These are phyloP conservation scores for Agrotis puta DNA, from an alignment of 2,888 invertebrate genomes.

Conservation along the genomic window DNA sequence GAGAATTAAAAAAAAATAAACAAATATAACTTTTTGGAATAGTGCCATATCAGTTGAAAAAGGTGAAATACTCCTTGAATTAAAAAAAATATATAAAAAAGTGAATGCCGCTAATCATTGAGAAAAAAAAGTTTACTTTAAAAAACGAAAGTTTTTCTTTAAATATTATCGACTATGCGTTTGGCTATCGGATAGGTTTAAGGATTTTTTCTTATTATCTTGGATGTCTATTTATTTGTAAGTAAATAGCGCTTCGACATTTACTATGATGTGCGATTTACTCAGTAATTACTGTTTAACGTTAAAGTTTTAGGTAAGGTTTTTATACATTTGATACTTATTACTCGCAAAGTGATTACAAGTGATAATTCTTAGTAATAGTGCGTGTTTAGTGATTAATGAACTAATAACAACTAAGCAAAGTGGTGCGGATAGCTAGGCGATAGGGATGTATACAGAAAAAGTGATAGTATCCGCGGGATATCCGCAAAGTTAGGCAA, in stretches of 20 bases:
- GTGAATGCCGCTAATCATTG: slow-evolving; percentile 80
- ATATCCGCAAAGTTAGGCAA: slow-evolving; percentile 81
- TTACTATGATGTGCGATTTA: slow-evolving; percentile 85
- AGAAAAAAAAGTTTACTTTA: slow-evolving; percentile 61
- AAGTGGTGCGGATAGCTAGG: slow-evolving; percentile 88
- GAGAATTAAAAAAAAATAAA: slow-evolving; percentile 64
- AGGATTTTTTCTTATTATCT: slow-evolving; percentile 84
- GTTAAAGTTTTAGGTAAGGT: slow-evolving; percentile 86
- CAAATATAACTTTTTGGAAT: slow-evolving; percentile 74
- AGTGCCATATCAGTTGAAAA: slow-evolving; percentile 83
- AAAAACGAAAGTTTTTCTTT: slow-evolving; percentile 55
- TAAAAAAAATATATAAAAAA: slow-evolving; percentile 43
- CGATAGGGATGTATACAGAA: slow-evolving; percentile 69
- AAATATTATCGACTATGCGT: slow-evolving; percentile 69
- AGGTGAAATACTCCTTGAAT: slow-evolving; percentile 59
- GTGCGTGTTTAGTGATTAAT: slow-evolving; percentile 83
- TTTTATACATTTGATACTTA: slow-evolving; percentile 91
- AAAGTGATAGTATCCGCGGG: slow-evolving; percentile 77
- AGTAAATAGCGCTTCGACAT: slow-evolving; percentile 84
- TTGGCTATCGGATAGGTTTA: slow-evolving; percentile 82
- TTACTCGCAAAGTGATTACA: slow-evolving; percentile 90
- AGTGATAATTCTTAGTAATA: slow-evolving; percentile 88
- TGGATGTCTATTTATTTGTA: slow-evolving; percentile 89
- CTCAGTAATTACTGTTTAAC: slow-evolving; percentile 84
- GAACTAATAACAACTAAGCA: slow-evolving; percentile 61